A percentile compares a stretch with the other conserved stretches of the same genome.
These are phyloP conservation scores for Micrastur ruficollis DNA, from an alignment of 2,797 vertebrate genomes.

Conservation along the genomic window DNA sequence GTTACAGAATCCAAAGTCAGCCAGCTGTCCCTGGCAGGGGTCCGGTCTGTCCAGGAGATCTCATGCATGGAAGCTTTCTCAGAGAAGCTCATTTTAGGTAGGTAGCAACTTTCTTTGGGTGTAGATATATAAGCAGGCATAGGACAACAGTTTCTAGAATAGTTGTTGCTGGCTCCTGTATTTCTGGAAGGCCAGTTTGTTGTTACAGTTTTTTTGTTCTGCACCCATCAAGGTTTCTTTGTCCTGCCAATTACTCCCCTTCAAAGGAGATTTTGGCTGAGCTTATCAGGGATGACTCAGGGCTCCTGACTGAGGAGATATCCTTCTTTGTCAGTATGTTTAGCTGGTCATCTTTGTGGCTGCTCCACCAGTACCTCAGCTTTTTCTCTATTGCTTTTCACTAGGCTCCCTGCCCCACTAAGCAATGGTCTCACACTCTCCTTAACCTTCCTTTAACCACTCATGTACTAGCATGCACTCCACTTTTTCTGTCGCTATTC, in stretches of 20 bases:
- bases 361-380: background rate
- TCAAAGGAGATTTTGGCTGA: background rate
- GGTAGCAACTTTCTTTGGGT: background rate
- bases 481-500: background rate
- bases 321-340: background rate
- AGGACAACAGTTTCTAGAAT: background rate
- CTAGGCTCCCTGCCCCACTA: background rate
- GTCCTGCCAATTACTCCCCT: too few species aligned
- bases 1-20: background rate
- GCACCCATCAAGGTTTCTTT: too few species aligned
- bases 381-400: background rate
- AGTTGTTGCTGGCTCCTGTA: background rate
- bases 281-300: background rate
- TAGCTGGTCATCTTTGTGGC: background rate
- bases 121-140: background rate
- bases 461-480: fast-evolving
- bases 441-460: background rate
- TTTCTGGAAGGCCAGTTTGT: background rate
- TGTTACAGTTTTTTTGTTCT: background rate
- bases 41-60: background rate
- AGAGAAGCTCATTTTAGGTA: background rate
- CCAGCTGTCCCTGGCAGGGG: background rate
- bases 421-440: background rate
- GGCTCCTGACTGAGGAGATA: background rate
- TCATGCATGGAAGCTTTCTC: background rate